A percentile compares a stretch with the other conserved stretches of the same genome.
Conservation (phyloP, 2,888 invertebrate genomes). For the Agrochola circellaris region DNA sequence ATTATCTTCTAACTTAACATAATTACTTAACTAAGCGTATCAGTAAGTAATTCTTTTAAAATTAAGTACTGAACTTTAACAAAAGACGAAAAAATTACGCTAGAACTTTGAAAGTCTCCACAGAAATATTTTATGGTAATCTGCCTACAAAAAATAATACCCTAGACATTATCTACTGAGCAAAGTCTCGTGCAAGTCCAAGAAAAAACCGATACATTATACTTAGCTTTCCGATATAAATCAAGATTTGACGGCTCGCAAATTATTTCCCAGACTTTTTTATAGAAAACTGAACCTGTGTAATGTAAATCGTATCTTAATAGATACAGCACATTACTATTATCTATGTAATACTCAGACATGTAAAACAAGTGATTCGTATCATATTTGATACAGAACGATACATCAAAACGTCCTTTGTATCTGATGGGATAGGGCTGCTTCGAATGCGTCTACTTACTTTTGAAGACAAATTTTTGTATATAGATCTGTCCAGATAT, state of each 20-base stretch:
- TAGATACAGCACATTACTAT: conserved; percentile 68
- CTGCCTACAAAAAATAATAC: conserved; percentile 28
- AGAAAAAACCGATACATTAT: conserved; percentile 40
- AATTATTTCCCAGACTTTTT: conserved; percentile 48
- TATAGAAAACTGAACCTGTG: conserved; percentile 27
- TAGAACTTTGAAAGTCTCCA: conserved; percentile 29
- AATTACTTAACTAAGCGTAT: not conserved
- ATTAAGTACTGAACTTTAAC: conserved; percentile 42
- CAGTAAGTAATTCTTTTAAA: conserved; percentile 16
- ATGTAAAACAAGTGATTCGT: conserved; percentile 77
- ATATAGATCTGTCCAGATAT: conserved; percentile 58
- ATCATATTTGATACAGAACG: conserved; percentile 76
- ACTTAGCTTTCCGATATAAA: conserved; percentile 49
- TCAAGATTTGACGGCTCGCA: conserved; percentile 55
- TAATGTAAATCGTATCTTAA: conserved; percentile 63
- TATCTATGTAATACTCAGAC: conserved; percentile 71
- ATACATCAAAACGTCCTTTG: conserved; percentile 82
- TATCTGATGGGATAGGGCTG: conserved; percentile 66
- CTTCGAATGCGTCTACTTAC: conserved; percentile 42
- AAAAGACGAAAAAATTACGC: conserved; percentile 24
- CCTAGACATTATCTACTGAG: conserved; percentile 23
- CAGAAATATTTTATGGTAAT: conserved; percentile 46
- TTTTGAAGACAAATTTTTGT: conserved; percentile 55
- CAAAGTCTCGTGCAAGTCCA: conserved; percentile 12
- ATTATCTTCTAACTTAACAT: conserved; percentile 3